Conservation (phyloP, 2,888 invertebrate genomes). For the Endotricha flammealis region DNA sequence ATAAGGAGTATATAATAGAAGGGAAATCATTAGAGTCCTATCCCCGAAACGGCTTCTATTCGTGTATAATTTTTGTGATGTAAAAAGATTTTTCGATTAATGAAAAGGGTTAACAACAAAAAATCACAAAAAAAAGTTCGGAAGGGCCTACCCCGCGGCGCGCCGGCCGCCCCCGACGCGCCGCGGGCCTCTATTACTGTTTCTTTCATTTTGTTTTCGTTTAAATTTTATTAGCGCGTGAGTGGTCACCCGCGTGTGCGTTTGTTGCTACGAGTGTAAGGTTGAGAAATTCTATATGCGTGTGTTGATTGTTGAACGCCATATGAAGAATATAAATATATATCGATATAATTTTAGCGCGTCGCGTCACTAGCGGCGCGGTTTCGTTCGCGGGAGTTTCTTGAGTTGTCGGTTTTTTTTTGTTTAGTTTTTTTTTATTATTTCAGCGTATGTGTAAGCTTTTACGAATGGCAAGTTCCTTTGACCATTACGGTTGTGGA, state of each 20-base stretch:
- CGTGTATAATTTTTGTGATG: conserved; percentile 61
- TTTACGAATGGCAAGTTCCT: conserved; percentile 30
- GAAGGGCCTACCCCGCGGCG: conserved; percentile 44
- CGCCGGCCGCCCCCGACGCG: neutral
- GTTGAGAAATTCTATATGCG: conserved; percentile 60
- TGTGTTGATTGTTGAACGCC: conserved; percentile 72
- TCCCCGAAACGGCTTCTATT: conserved; percentile 50
- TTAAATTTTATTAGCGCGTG: conserved; percentile 65
- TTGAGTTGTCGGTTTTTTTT: conserved; percentile 21
- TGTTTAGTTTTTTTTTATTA: conserved; percentile 23
- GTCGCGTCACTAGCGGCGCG: conserved; percentile 38
- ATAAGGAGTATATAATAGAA: conserved; percentile 45
- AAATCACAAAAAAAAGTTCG: conserved; percentile 52
- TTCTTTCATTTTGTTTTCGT: conserved; percentile 52
- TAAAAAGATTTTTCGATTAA: conserved; percentile 44
- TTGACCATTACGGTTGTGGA: conserved; percentile 31
- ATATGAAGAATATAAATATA: conserved; percentile 44
- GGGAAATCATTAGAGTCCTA: conserved; percentile 41
- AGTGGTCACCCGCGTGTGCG: conserved; percentile 41
- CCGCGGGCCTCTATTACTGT: conserved; percentile 29
- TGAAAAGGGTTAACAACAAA: conserved; percentile 32
- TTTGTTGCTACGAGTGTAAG: conserved; percentile 51
- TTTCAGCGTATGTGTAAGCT: conserved; percentile 29
- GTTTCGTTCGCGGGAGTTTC: conserved; percentile 19
- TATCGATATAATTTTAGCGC: conserved; percentile 31